Conservation (phyloP, 2,113 vertebrate genomes). For the Motacilla alba region DNA sequence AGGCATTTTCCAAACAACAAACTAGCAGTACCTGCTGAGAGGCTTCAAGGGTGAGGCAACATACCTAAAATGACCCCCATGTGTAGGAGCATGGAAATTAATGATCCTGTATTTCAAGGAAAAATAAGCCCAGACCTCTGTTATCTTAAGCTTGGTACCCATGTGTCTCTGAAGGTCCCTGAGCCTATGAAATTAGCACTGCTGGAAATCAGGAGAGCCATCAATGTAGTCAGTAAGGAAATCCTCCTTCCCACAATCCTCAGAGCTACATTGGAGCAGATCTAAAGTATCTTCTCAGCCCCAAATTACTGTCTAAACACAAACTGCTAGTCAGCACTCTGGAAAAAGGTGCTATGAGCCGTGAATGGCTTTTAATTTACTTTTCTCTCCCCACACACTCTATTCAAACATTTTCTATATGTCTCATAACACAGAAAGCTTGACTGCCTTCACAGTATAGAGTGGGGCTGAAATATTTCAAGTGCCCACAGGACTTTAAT, state of each 20-base stretch:
- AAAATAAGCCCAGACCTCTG: neutral
- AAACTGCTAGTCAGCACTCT: neutral
- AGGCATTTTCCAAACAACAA: neutral
- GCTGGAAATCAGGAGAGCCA: neutral
- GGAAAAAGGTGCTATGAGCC: neutral
- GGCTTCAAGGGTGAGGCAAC: neutral
- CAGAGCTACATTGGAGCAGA: neutral
- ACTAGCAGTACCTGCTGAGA: neutral
- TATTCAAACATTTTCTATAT: constrained; percentile 5
- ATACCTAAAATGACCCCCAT: neutral
- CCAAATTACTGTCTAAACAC: neutral
- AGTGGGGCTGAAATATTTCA: neutral
- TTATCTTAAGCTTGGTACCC: neutral
- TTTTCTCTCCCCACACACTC: neutral
- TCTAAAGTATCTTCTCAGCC: neutral
- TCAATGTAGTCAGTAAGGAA: neutral
- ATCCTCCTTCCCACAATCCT: neutral
- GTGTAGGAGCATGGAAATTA: neutral
- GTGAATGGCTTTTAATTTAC: neutral
- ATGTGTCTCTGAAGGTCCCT: neutral
- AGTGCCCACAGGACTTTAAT: constrained; percentile 38
- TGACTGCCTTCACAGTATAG: neutral
- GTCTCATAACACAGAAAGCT: constrained; percentile 18
- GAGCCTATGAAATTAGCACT: neutral
- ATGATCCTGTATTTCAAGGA: neutral